phyloP scores from a whole-genome alignment of 1,140 invertebrate species.

The Apis laboriosa region DNA sequence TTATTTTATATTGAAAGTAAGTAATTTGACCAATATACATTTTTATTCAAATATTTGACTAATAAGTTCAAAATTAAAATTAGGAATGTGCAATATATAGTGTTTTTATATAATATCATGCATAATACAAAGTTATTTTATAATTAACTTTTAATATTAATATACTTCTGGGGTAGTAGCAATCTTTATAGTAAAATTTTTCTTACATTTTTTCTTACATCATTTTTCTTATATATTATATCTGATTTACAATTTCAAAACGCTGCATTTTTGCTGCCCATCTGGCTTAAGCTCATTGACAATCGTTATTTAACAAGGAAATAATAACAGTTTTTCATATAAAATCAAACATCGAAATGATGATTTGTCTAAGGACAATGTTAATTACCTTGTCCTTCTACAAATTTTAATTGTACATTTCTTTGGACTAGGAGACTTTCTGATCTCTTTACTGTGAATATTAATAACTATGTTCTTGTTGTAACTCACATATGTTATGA shows the following conservation, averaged over 20 bases:
- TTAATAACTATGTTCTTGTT: constrained; percentile 55
- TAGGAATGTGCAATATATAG: constrained; percentile 50
- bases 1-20: constrained; percentile 29
- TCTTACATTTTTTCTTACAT: neutral
- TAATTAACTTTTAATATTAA: neutral
- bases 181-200: constrained; percentile 31
- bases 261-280: constrained; percentile 56
- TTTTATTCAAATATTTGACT: constrained; percentile 31
- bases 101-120: constrained; percentile 31
- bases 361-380: constrained; percentile 66
- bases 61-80: constrained; percentile 9
- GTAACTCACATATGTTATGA: constrained; percentile 51
- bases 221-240: constrained; percentile 1
- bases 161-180: constrained; percentile 30
- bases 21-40: constrained; percentile 7
- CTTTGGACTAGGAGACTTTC: constrained; percentile 64
- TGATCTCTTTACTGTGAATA: constrained; percentile 73
- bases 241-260: constrained; percentile 29
- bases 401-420: constrained; percentile 70
- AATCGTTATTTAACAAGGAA: constrained; percentile 69
- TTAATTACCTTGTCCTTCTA: constrained; percentile 55
- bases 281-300: constrained; percentile 70
- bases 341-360: constrained; percentile 74
- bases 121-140: constrained; percentile 8
- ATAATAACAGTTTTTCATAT: constrained; percentile 62